These are phyloP conservation scores for Cyclina sinensis DNA, from an alignment of 1,140 invertebrate genomes.

Conservation along the genomic window DNA sequence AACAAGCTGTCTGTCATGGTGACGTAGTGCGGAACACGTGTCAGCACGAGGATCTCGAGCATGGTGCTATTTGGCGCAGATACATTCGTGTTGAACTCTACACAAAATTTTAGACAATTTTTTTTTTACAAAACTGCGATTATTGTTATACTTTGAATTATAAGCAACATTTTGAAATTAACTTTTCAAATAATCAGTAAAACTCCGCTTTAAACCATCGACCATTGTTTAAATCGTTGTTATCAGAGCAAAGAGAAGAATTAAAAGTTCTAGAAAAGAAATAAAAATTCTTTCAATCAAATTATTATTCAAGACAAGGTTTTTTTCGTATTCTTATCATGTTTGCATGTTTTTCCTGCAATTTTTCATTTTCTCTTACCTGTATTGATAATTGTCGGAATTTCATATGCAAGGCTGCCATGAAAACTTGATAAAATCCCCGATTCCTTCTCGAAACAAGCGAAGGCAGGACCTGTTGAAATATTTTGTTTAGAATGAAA, in stretches of 20 bases:
- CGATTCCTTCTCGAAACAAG: not conserved
- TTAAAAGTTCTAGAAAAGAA: no score
- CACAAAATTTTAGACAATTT: no score
- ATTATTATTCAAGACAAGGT: no score
- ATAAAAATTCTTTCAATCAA: no score
- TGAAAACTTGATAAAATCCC: not conserved
- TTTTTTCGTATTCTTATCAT: no score
- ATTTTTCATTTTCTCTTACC: no score
- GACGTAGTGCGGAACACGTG: constrained; percentile 37
- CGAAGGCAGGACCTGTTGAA: constrained; percentile 25
- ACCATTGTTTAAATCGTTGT: no score
- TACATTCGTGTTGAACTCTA: not conserved
- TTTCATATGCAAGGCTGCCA: not conserved
- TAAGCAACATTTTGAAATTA: not conserved
- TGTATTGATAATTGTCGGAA: constrained; percentile 51
- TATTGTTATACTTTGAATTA: not conserved
- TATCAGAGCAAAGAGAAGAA: no score
- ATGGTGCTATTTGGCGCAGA: not conserved
- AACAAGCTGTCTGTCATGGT: not conserved
- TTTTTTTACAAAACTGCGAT: no score
- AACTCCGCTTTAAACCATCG: not conserved
- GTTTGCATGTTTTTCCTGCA: no score
- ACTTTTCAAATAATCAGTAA: not conserved
- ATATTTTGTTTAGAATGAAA: no score
- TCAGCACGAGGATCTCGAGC: not conserved